Evolutionary conservation across 2,888 invertebrate genomes (phyloP).

Genomic region (Yponomeuta sedellus): DNA sequence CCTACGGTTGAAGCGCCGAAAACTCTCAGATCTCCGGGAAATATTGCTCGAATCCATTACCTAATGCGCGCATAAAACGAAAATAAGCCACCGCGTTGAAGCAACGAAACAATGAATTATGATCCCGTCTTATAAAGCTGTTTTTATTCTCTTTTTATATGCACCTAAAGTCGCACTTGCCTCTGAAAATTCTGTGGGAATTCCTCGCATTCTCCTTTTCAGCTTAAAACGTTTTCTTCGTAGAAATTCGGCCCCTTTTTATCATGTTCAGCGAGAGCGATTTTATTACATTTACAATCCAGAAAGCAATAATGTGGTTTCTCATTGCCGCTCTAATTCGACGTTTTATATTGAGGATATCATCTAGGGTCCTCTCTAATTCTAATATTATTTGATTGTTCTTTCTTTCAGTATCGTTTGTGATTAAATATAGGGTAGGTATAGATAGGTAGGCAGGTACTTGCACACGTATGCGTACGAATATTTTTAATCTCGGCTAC

Average conservation of each 20-base stretch:
- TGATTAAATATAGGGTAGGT: background rate
- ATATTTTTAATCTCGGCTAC: background rate
- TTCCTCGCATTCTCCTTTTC: constrained; percentile 34
- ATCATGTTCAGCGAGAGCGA: constrained; percentile 26
- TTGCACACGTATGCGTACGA: background rate
- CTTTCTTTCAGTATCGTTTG: background rate
- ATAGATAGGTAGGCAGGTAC: background rate
- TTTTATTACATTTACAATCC: constrained; percentile 34
- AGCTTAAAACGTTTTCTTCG: constrained; percentile 39
- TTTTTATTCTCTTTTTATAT: constrained; percentile 60
- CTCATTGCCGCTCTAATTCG: constrained; percentile 10
- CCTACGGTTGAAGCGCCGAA: background rate
- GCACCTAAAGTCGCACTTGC: constrained; percentile 51
- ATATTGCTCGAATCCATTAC: constrained; percentile 54
- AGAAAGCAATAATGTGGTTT: constrained; percentile 21
- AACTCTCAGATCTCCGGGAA: background rate
- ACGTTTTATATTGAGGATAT: background rate
- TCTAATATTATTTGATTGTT: background rate
- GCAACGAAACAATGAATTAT: constrained; percentile 68
- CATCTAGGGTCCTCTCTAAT: background rate
- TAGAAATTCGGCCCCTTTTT: constrained; percentile 23
- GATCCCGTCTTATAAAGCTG: constrained; percentile 51
- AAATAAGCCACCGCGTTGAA: constrained; percentile 31
- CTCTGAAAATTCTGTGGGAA: constrained; percentile 42
- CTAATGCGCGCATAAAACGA: constrained; percentile 59